Conservation (phyloP, 2,113 vertebrate species). For the Thamnophis sirtalis region DNA sequence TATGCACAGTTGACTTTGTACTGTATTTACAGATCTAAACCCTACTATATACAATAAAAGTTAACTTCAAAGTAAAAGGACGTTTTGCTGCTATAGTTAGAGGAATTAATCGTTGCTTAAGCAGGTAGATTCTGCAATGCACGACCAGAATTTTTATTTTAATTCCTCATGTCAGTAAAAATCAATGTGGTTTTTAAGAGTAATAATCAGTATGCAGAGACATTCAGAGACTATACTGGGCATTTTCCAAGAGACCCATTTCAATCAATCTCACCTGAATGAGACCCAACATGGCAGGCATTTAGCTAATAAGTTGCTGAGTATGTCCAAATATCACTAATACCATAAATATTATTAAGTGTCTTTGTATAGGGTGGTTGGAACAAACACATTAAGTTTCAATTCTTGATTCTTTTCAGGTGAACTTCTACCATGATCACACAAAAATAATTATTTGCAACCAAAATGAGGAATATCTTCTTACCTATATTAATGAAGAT, state of each 20-base stretch:
- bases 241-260: background rate
- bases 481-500: constrained; percentile 97
- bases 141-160: background rate
- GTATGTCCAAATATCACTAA: background rate
- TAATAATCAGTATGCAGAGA: background rate
- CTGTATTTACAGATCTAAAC: background rate
- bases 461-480: constrained; percentile 88
- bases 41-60: background rate
- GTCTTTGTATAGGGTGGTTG: background rate
- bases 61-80: background rate
- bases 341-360: background rate
- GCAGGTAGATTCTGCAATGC: background rate
- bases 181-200: background rate
- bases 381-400: background rate
- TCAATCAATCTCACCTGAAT: background rate
- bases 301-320: background rate
- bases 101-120: background rate
- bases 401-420: constrained; percentile 65
- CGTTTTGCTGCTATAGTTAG: background rate
- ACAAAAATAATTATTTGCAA: constrained; percentile 95
- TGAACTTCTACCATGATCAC: constrained; percentile 98
- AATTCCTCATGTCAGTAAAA: background rate
- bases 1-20: background rate
- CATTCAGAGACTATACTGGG: background rate
- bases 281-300: background rate